phyloP scores from a whole-genome alignment of 2,888 invertebrate genomes.

The Ochropacha duplaris region DNA sequence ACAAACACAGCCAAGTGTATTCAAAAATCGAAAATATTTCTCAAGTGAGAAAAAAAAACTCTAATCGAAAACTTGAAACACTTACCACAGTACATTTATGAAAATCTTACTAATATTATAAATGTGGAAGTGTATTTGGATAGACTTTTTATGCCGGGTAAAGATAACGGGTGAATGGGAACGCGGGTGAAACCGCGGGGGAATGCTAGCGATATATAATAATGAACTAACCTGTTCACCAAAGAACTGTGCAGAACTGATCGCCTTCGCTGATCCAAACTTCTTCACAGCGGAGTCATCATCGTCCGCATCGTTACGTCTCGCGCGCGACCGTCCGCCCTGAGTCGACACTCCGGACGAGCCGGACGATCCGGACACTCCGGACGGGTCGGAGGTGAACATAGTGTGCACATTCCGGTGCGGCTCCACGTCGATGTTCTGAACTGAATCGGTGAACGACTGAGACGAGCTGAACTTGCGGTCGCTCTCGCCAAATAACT shows the following conservation, averaged over 20 bases:
- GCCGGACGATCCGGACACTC: constrained; percentile 15
- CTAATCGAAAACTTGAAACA: no score
- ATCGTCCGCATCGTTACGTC: constrained; percentile 39
- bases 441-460: constrained; percentile 11
- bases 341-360: constrained; percentile 15
- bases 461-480: constrained; percentile 16
- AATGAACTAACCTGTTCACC: constrained; percentile 83
- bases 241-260: constrained; percentile 98
- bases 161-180: no score
- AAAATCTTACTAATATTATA: no score
- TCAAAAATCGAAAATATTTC: no score
- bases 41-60: no score
- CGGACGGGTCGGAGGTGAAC: constrained; percentile 40
- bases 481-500: constrained; percentile 33
- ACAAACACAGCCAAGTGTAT: neutral
- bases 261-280: constrained; percentile 98
- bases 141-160: no score
- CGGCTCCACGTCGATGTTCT: constrained; percentile 65
- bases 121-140: no score
- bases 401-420: constrained; percentile 59
- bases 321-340: constrained; percentile 24
- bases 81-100: no score
- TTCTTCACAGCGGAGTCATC: constrained; percentile 95
- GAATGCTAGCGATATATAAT: no score
- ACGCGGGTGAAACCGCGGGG: no score